A percentile compares a stretch with the other conserved stretches of the same genome.
These are phyloP conservation scores for Antheraea assamensis DNA, from an alignment of 2,888 invertebrate species.

Conservation along the genomic window DNA sequence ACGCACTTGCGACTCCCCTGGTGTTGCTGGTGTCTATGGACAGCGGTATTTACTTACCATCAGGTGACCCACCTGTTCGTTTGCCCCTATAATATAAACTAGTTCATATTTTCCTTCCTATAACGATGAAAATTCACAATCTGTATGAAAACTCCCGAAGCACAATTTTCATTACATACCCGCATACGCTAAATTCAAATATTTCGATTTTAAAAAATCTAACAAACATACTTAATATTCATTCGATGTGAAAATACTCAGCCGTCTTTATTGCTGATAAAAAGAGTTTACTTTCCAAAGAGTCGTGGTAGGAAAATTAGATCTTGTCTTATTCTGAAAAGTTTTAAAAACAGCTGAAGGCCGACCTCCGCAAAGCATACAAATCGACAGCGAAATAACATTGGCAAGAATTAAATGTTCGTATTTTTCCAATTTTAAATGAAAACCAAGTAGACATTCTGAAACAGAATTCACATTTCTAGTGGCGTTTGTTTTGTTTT, in stretches of 20 bases:
- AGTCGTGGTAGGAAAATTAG: slow-evolving; percentile 6
- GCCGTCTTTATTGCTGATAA: not conserved
- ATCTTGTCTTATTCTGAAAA: not conserved
- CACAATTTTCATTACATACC: too few species aligned
- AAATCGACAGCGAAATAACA: slow-evolving; percentile 8
- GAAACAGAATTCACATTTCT: not conserved
- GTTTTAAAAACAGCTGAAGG: not conserved
- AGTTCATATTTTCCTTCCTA: too few species aligned
- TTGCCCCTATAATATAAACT: too few species aligned
- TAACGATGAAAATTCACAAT: not conserved
- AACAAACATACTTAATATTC: not conserved
- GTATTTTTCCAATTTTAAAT: slow-evolving; percentile 7
- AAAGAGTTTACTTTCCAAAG: not conserved
- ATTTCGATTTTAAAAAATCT: too few species aligned
- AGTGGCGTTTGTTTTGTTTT: not conserved
- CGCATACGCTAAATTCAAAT: too few species aligned
- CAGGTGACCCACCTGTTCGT: too few species aligned
- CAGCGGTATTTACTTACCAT: too few species aligned
- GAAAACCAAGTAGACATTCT: not conserved
- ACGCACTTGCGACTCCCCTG: too few species aligned
- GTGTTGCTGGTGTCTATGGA: too few species aligned
- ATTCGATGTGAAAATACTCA: not conserved
- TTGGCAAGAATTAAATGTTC: slow-evolving; percentile 5
- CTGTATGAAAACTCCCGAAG: not conserved
- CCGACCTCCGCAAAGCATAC: slow-evolving; percentile 1